Percentiles rank a stretch among this genome's conserved stretches.
These are phyloP conservation scores for Xerus inauris DNA, from an alignment of 2,113 vertebrate genomes.

Conservation along the genomic window DNA sequence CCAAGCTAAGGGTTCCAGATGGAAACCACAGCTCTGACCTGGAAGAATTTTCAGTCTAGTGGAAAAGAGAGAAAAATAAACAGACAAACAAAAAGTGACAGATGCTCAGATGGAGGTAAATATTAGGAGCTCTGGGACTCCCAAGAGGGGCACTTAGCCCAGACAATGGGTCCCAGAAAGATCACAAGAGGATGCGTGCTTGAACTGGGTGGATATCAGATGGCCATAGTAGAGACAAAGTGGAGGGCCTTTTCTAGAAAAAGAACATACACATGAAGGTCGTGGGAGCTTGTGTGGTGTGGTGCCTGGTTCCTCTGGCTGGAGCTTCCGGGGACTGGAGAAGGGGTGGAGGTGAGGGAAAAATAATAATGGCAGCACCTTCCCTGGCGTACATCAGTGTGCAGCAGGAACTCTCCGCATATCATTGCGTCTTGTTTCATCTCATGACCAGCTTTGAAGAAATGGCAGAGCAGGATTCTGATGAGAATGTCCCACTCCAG, in stretches of 20 bases:
- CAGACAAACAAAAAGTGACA: neutral
- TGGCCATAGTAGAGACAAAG: neutral
- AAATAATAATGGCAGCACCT: neutral
- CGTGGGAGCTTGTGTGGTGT: neutral
- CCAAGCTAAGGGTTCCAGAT: neutral
- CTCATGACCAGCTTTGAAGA: neutral
- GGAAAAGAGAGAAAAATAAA: neutral
- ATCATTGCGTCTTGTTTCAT: neutral
- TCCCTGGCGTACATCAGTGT: neutral
- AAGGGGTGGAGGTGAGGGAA: neutral
- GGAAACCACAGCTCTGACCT: neutral
- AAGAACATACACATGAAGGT: neutral
- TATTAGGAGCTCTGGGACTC: neutral
- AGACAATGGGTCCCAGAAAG: neutral
- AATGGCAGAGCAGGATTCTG: neutral
- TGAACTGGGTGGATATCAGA: neutral
- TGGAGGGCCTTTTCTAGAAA: neutral
- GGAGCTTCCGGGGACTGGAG: neutral
- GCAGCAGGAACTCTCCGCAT: neutral
- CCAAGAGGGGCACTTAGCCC: neutral
- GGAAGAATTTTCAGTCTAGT: neutral
- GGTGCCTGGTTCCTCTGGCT: neutral
- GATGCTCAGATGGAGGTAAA: neutral
- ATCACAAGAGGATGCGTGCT: neutral
- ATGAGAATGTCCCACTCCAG: rapidly evolving